Base-by-base conservation (phyloP, 2,888 invertebrate genomes). In the Amblyjoppa proteus region DNA sequence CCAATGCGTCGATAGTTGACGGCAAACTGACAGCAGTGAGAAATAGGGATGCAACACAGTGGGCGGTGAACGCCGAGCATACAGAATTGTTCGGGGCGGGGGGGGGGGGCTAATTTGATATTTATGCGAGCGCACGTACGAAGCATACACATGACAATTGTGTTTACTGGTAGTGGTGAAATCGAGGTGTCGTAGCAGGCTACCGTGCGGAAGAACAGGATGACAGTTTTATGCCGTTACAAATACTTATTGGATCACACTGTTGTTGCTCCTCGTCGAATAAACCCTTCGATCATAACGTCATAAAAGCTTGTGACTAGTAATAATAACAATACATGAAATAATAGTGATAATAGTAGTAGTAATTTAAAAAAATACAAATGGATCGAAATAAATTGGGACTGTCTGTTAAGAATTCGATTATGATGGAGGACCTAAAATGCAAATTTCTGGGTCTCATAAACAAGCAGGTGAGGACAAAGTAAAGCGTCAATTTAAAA, bases 351-450 rank as follows among this genome's bases (percentile, higher is more conserved):
- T n/a, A 58, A 25, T 73, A 31, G n/a, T 11, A 66, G 68, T 71
- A 45, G 58, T 25, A 77, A n/a, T 31, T 73, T 20, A 25, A 49
- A 25, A 34, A 74, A 28, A 38, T n/a, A 79, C 80, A 82, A 81
- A 89, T 89, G 89, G 89, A 88, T 84, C 86, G 81, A 56, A 87
- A 88, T 75, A 89, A 88, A 76, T 84, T 88, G 34, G 82, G 88
- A 56, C 80, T 90, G 64, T 89, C 90, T 34, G 87, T 88, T 25
- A 91, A 90, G 69, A 90, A 90, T 77, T 88, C 89, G 73, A 88
- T 90, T 84, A 92, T 89, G 88, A 93, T 93, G 93, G 93, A 93
- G 73, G 93, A 93, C 71, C 87, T 93, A 25, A 93, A 93, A 89
- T 91, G 89, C 66, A 93, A 93, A 90, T 91, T 93, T 87, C 88